Conservation (phyloP, 2,797 vertebrate genomes). For the Loriculus beryllinus region DNA sequence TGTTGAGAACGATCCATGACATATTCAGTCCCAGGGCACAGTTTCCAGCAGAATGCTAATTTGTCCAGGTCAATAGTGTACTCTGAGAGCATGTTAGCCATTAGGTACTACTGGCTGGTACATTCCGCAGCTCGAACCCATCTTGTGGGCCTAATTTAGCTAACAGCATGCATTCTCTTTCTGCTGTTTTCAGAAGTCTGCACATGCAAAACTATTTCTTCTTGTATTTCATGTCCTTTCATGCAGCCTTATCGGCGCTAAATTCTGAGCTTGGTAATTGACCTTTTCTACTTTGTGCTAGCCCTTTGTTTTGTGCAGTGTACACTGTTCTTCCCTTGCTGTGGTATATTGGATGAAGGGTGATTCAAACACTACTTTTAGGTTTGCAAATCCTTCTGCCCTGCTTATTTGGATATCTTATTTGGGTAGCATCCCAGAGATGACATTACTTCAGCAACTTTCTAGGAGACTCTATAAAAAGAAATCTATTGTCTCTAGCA, state of each 20-base stretch:
- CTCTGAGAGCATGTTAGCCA: not conserved
- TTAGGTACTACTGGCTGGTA: not conserved
- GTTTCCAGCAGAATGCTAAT: not conserved
- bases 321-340: not conserved
- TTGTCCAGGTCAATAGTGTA: not conserved
- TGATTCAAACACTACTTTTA: not conserved
- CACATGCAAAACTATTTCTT: not conserved
- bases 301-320: not conserved
- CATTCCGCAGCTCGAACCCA: rapidly evolving
- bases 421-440: not conserved
- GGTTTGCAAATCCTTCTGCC: not conserved
- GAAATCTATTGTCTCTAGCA: not conserved
- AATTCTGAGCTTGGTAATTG: not conserved
- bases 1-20: not conserved
- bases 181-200: not conserved
- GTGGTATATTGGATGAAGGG: not conserved
- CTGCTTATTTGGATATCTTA: not conserved
- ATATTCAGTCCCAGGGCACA: not conserved
- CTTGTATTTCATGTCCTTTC: not conserved
- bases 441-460: not conserved
- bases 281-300: not conserved
- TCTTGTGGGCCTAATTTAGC: not conserved
- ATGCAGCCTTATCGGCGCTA: not conserved
- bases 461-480: not conserved
- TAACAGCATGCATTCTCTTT: not conserved